Evolutionary conservation across 2,113 vertebrate species (phyloP).

Genomic region (Brachypodius melanocephalos): DNA sequence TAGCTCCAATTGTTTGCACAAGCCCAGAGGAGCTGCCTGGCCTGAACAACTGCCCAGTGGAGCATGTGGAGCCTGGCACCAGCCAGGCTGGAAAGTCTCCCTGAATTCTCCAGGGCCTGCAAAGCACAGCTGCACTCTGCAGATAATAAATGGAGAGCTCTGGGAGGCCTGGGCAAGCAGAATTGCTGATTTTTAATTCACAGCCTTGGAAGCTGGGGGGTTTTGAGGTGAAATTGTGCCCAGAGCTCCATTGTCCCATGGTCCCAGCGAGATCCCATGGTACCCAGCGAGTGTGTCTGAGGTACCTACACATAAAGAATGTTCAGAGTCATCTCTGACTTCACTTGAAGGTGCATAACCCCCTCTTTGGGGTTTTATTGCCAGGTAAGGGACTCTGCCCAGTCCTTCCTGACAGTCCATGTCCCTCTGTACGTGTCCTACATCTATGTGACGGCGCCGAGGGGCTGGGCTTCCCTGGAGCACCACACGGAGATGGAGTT

Average conservation of each 20-base stretch:
- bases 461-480: conserved; percentile 97
- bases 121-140: background rate
- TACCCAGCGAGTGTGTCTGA: background rate
- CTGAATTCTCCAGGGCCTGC: background rate
- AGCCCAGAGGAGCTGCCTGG: background rate
- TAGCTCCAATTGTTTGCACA: background rate
- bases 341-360: background rate
- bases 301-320: background rate
- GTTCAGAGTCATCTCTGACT: background rate
- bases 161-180: background rate
- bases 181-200: background rate
- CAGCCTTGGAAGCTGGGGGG: background rate
- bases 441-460: conserved; percentile 92
- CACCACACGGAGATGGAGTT: conserved; percentile 99
- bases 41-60: background rate
- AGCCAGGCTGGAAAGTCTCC: background rate
- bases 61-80: background rate
- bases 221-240: background rate
- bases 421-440: conserved; percentile 96
- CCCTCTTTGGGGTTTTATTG: background rate
- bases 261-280: too few relatives aligned
- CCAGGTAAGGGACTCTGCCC: conserved; percentile 95
- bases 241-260: background rate
- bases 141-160: background rate
- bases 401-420: conserved; percentile 95